Evolutionary conservation across 2,113 vertebrate species (phyloP).

Genomic region (Okapia johnstoni): DNA sequence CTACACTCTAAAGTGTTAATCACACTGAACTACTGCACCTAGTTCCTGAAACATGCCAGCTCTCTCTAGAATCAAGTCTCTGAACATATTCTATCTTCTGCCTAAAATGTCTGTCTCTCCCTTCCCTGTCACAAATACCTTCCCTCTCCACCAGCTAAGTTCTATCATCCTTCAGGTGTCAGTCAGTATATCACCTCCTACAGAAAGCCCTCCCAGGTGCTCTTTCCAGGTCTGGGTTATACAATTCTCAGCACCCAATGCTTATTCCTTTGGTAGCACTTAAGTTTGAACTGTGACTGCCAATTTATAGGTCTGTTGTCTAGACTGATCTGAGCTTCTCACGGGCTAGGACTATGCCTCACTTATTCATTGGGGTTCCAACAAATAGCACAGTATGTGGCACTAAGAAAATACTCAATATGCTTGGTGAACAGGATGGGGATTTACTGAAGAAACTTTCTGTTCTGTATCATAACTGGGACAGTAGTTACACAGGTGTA

Average conservation of each 20-base stretch:
- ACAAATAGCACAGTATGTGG: neutral
- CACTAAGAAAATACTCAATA: neutral
- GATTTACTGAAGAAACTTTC: neutral
- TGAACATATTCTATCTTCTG: neutral
- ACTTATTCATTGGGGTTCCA: neutral
- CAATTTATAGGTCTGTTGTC: neutral
- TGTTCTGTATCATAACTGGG: neutral
- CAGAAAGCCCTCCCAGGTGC: neutral
- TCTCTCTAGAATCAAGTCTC: neutral
- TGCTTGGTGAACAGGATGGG: neutral
- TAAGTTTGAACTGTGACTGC: neutral
- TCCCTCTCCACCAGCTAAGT: neutral
- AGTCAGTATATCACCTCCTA: neutral
- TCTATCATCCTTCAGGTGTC: neutral
- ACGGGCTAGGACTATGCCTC: neutral
- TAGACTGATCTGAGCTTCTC: neutral
- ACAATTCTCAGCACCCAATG: neutral
- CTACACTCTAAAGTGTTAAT: neutral
- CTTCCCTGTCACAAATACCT: neutral
- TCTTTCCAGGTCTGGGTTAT: neutral
- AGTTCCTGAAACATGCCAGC: neutral
- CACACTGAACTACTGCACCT: neutral
- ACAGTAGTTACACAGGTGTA: neutral
- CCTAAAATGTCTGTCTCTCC: neutral
- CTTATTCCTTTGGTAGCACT: neutral